Evolutionary conservation across 2,888 invertebrate genomes (phyloP).

Genomic region (Bombyx huttoni): DNA sequence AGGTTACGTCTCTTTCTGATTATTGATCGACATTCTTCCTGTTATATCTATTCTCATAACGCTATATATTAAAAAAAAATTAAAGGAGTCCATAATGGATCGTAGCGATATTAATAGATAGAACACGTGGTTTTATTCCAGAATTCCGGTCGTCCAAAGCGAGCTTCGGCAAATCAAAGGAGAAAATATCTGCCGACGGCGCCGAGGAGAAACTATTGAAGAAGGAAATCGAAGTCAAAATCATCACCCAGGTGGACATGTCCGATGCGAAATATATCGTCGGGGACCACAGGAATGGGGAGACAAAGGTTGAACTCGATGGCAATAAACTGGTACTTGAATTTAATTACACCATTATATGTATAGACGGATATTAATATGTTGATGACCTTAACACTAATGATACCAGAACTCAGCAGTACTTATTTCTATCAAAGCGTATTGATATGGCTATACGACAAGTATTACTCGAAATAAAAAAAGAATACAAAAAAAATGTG

Average conservation of each 20-base stretch:
- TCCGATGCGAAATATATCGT: constrained; percentile 83
- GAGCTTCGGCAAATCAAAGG: constrained; percentile 51
- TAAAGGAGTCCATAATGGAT: no score
- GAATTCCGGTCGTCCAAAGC: constrained; percentile 47
- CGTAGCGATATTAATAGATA: not conserved
- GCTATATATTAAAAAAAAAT: no score
- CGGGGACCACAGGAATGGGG: constrained; percentile 85
- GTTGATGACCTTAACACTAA: no score
- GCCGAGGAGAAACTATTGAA: constrained; percentile 80
- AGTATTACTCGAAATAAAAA: no score
- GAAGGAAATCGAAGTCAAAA: constrained; percentile 72
- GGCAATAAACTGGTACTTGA: constrained; percentile 64
- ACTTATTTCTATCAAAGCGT: no score
- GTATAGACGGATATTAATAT: no score
- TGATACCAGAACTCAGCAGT: no score
- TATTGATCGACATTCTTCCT: no score
- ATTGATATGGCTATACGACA: no score
- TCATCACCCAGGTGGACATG: constrained; percentile 70
- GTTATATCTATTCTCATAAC: no score
- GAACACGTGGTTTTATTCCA: constrained; percentile 6
- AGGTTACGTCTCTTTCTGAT: no score
- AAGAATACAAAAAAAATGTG: no score
- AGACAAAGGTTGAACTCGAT: constrained; percentile 89
- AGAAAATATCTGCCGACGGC: constrained; percentile 72
- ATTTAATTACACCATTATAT: not conserved